phyloP scores from a whole-genome alignment of 2,888 invertebrate genomes.

The Rhabditophanes sp. region DNA sequence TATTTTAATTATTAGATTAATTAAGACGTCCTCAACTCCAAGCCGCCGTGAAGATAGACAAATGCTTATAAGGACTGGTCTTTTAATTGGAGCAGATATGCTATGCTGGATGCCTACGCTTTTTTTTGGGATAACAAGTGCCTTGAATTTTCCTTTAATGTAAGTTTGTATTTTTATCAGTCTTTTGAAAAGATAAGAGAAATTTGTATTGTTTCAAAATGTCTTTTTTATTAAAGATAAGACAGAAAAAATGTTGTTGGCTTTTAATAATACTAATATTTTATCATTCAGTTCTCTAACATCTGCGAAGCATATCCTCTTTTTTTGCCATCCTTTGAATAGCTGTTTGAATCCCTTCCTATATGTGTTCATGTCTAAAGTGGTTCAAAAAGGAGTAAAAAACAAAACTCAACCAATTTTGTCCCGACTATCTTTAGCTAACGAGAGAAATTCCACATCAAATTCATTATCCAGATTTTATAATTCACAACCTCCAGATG shows the following conservation, averaged over 20 bases:
- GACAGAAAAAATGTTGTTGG: slow-evolving; percentile 5
- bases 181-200: background rate
- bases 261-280: slow-evolving; percentile 74
- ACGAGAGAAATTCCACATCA: too few species aligned
- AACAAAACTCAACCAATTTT: too few species aligned
- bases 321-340: slow-evolving; percentile 83
- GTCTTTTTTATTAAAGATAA: background rate
- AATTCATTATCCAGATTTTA: too few species aligned
- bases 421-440: too few species aligned
- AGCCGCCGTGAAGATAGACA: slow-evolving; percentile 27
- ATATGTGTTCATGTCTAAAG: slow-evolving; percentile 53
- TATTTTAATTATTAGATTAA: slow-evolving; percentile 18
- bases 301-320: slow-evolving; percentile 78
- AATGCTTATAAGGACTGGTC: slow-evolving; percentile 57
- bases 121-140: slow-evolving; percentile 52
- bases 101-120: slow-evolving; percentile 95
- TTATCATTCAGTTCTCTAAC: slow-evolving; percentile 74
- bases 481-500: too few species aligned
- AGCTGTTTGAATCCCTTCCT: slow-evolving; percentile 94
- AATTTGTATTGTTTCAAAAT: background rate
- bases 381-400: too few species aligned
- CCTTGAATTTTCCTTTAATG: too few species aligned
- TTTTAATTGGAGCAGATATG: slow-evolving; percentile 88
- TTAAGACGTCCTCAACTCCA: slow-evolving; percentile 1
- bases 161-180: background rate